Evolutionary conservation across 2,888 invertebrate species (phyloP).

Genomic region (Agrochola lychnidis): DNA sequence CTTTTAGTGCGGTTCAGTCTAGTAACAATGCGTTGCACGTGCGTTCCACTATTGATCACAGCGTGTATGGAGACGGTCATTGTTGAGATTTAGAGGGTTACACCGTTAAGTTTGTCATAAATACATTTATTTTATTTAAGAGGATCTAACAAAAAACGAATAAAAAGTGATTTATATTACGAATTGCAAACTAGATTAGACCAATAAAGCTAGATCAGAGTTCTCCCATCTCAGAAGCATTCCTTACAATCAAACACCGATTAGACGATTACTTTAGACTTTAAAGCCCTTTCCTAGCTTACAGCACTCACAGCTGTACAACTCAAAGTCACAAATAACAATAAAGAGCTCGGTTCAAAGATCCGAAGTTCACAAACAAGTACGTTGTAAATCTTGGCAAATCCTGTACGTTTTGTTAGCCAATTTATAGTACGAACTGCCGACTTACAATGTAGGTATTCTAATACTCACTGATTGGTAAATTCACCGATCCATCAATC

Average conservation of each 20-base stretch:
- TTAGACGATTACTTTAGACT: conserved; percentile 28
- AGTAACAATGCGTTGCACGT: conserved; percentile 31
- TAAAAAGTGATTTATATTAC: background rate
- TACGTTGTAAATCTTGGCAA: conserved; percentile 39
- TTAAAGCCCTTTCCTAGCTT: conserved; percentile 21
- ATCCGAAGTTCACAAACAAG: conserved; percentile 46
- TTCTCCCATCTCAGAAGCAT: conserved; percentile 24
- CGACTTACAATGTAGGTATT: conserved; percentile 41
- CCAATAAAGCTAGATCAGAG: background rate
- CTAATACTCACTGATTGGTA: conserved; percentile 61
- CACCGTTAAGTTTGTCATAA: background rate
- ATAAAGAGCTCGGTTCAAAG: conserved; percentile 37
- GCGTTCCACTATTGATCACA: conserved; percentile 6
- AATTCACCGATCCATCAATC: conserved; percentile 61
- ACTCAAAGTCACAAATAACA: conserved; percentile 52
- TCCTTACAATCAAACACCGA: conserved; percentile 37
- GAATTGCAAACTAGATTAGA: background rate
- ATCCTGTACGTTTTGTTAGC: conserved; percentile 46
- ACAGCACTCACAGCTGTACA: conserved; percentile 27
- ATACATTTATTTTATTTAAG: background rate
- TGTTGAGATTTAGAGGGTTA: conserved; percentile 3
- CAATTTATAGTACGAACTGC: conserved; percentile 48
- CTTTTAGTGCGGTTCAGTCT: conserved; percentile 32
- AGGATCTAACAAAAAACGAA: background rate
- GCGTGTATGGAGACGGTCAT: conserved; percentile 10